phyloP scores from a whole-genome alignment of 2,113 vertebrate genomes.

The Strix uralensis region DNA sequence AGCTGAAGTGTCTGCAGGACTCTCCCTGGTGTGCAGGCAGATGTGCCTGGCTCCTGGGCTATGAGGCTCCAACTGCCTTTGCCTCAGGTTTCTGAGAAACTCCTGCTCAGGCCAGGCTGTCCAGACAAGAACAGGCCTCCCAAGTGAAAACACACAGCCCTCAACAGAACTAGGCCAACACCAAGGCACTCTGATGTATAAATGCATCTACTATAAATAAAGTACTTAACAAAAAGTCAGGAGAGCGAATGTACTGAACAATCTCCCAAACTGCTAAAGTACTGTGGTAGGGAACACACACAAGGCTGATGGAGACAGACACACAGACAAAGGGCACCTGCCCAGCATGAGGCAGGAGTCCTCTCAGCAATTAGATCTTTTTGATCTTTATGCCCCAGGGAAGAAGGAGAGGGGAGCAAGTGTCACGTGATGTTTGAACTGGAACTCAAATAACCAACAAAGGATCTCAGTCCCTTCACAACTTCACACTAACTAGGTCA shows the following conservation, averaged over 20 bases:
- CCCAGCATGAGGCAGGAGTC: not conserved
- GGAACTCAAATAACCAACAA: not conserved
- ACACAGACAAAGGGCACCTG: not conserved
- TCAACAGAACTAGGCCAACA: not conserved
- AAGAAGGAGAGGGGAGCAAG: not conserved
- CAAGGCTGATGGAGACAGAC: not conserved
- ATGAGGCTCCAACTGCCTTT: not conserved
- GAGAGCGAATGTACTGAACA: not conserved
- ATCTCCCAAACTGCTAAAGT: not conserved
- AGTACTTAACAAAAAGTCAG: not conserved
- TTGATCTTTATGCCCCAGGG: not conserved
- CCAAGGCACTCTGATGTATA: not conserved
- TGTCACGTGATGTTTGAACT: not conserved
- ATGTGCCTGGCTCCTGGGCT: not conserved
- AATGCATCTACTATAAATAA: not conserved
- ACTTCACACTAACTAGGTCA: not conserved
- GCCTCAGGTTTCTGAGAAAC: not conserved
- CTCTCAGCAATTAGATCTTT: not conserved
- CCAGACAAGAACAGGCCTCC: not conserved
- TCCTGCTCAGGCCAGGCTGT: not conserved
- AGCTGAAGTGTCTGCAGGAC: not conserved
- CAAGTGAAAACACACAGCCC: not conserved
- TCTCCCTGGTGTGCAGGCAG: not conserved
- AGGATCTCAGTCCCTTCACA: not conserved
- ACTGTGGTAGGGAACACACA: not conserved